These are phyloP conservation scores for Scelioninae gen. 1 DNA, from an alignment of 2,888 invertebrate genomes.

Conservation along the genomic window DNA sequence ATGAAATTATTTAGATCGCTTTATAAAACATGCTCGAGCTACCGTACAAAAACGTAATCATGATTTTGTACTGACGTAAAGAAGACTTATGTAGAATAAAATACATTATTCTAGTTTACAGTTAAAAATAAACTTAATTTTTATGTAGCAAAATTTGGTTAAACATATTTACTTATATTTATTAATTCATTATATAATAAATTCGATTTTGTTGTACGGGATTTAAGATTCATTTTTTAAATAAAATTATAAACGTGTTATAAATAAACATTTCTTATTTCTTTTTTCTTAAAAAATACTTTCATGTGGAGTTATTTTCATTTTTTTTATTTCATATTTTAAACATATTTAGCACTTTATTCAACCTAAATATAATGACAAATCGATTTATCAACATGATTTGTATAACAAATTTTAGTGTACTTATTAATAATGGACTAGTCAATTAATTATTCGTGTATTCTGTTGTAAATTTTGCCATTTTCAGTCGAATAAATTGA, in stretches of 20 bases:
- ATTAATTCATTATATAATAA: too few species aligned
- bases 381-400: conserved; percentile 3
- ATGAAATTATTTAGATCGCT: background rate
- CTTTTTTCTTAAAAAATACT: too few species aligned
- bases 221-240: too few species aligned
- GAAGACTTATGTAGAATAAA: conserved; percentile 34
- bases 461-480: background rate
- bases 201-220: too few species aligned
- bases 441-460: background rate
- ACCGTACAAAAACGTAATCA: conserved; percentile 14
- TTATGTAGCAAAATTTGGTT: background rate
- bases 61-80: conserved; percentile 35
- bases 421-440: conserved; percentile 7
- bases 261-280: too few species aligned
- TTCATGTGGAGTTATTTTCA: too few species aligned
- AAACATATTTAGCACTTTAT: background rate
- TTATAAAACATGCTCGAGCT: conserved; percentile 6
- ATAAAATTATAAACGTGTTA: background rate
- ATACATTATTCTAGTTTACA: conserved; percentile 17
- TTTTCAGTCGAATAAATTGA: background rate
- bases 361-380: background rate
- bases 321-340: background rate
- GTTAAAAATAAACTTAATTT: too few species aligned
- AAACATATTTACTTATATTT: background rate
- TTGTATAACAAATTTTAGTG: background rate